Evolutionary conservation across 1,140 invertebrate genomes (phyloP).

Genomic region (Bombus huntii): DNA sequence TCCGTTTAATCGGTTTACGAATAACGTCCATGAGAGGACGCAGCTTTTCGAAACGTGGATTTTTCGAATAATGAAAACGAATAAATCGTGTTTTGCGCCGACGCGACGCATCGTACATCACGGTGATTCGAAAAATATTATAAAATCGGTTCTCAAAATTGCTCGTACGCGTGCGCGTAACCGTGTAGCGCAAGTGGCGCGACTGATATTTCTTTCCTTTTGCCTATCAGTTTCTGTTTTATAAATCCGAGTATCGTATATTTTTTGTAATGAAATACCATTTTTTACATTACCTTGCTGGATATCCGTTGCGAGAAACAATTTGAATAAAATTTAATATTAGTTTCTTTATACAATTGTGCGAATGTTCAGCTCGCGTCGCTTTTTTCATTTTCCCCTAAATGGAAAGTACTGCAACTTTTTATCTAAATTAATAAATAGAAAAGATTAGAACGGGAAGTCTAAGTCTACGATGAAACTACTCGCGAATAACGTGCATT

Average conservation of each 20-base stretch:
- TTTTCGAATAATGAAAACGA: constrained; percentile 14
- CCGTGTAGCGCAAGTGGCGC: constrained; percentile 23
- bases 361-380: too few species aligned
- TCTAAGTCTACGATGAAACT: neutral
- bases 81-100: constrained; percentile 29
- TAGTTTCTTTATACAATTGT: neutral
- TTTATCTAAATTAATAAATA: neutral
- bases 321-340: neutral
- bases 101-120: constrained; percentile 4
- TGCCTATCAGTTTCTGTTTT: neutral
- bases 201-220: constrained; percentile 35
- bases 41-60: neutral
- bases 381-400: too few species aligned
- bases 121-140: constrained; percentile 46
- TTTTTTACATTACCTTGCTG: neutral
- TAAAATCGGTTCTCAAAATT: constrained; percentile 46
- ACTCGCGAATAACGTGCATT: neutral
- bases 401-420: neutral
- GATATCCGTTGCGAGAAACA: too few species aligned
- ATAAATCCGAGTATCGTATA: neutral
- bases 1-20: neutral
- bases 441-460: neutral
- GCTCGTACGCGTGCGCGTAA: constrained; percentile 27
- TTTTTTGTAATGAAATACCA: neutral
- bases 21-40: neutral